Evolutionary conservation across 2,797 vertebrate species (phyloP), one percentile per base, ranked within the genome.

Genomic region (Mallotus villosus): DNA sequence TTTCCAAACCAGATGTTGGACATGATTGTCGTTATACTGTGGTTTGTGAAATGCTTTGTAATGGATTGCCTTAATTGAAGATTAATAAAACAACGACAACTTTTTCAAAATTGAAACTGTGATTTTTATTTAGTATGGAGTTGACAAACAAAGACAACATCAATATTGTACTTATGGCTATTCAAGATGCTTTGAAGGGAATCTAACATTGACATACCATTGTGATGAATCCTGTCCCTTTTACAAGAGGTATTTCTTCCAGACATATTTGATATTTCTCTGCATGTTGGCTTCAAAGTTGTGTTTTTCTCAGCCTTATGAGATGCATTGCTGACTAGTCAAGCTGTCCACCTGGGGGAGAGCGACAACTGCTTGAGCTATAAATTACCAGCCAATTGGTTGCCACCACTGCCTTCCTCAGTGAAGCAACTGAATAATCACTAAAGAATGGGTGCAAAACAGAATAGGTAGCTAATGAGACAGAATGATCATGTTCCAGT

Each of bases 11-110:
- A 86, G 87, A 87, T 86, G 82, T 91, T 90, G 86, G 91, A 92
- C 91, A 91, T 86, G 82, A 91, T 86, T 90, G 88, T 93, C 76
- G 87, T 93, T 82, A 91, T 91, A 85, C 84, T 86, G 91, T 93
- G 92, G 88, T 90, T 92, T 93, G 92, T 94, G 90, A 93, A 91
- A 90, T 91, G 85, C 89, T 94, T 93, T 93, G 92, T 94, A 93
- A 93, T 93, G 92, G 91, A 93, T 93, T 93, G 92, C 92, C 92
- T 93, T 94, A 93, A 93, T 93, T 90, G 70, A 92, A 85, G 85
- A 92, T 87, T 84, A 94, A 93, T 93, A 91, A 93, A 93, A 88
- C 79, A 86, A 80, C 89, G 81, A 88, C 67, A 87, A 90, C 82
- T 90, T 90, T 92, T 92, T 84, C 89, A 90, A 75, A 88, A 88